Base-by-base conservation (phyloP, 2,888 invertebrate genomes). In the Galerucella pusilla region DNA sequence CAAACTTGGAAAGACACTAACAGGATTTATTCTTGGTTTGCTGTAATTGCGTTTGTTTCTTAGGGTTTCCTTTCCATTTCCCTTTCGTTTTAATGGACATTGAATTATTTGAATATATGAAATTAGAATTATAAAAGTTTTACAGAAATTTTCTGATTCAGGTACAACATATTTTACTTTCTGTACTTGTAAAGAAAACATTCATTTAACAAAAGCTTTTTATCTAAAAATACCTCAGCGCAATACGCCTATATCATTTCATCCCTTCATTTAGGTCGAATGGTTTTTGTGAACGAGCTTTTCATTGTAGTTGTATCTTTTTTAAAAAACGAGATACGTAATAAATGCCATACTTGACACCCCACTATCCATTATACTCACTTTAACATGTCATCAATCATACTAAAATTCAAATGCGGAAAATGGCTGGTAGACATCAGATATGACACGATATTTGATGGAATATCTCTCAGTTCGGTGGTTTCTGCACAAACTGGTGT, bases 321-420 rank as follows among this genome's bases (percentile, higher is more conserved):
- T 71, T 70, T 16, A 57, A 46, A 67, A 71, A 68, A 60, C 42
- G 66, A 60, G 25, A 42, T 49, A 59, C 66, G 76, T 76, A 67
- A 77, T 76, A 75, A 76, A 77, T 70, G 77, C 75, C 80, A 78
- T 73, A 74, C 75, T 78, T 81, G 81, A 81, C 81, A 78, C 75
- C 75, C 77, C 77, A 79, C 80, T 80, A 81, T 81, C 81, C 81
- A 78, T 78, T 77, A 80, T 79, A 77, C 79, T 77, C 79, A 68
- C 79, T 80, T 79, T 79, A 81, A 78, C 77, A 79, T 80, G 76
- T 77, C 81, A 82, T 82, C 82, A 82, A 82, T 82, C 82, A 82
- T 80, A 80, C 79, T 82, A 77, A 80, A 80, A 81, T 80, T 80
- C 79, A 80, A 81, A 81, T 81, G 80, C 79, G 77, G 80, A 77